Percentiles rank a stretch among this genome's conserved stretches.
Evolutionary conservation across 2,888 invertebrate species (phyloP).

Genomic region (Melanargia galathea): DNA sequence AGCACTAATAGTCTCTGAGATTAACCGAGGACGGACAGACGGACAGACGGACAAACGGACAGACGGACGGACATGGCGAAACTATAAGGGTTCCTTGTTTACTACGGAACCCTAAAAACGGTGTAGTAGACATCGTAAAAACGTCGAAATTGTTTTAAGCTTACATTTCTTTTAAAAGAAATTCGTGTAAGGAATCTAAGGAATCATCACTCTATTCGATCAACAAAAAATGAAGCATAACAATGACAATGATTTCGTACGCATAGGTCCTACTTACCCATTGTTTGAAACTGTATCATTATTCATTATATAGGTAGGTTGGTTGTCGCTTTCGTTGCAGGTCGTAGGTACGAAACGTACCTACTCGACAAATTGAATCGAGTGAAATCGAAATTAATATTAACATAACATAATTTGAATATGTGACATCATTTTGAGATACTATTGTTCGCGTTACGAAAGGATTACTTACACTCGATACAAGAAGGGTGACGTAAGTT

Average conservation of each 20-base stretch:
- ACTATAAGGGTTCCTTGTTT: no score
- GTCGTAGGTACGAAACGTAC: conserved; percentile 36
- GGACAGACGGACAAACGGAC: no score
- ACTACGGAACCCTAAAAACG: no score
- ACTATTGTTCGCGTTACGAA: not conserved
- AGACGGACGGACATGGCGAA: no score
- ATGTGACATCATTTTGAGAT: conserved; percentile 17
- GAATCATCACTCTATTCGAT: no score
- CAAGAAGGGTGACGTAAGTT: conserved; percentile 4
- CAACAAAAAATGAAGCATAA: conserved; percentile 20
- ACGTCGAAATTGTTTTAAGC: no score
- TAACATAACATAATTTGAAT: conserved; percentile 21
- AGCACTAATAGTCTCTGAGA: no score
- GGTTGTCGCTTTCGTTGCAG: conserved; percentile 58
- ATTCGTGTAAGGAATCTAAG: no score
- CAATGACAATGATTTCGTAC: conserved; percentile 28
- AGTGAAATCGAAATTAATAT: conserved; percentile 35
- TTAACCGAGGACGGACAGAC: no score
- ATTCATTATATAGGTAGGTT: conserved; percentile 29
- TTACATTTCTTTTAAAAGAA: no score
- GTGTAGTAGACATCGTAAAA: no score
- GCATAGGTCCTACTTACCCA: conserved; percentile 15
- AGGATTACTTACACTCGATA: conserved; percentile 4
- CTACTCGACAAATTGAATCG: conserved; percentile 22
- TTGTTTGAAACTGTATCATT: conserved; percentile 32